These are phyloP conservation scores for Linyphia triangularis DNA, from an alignment of 2,888 invertebrate genomes.

Conservation along the genomic window DNA sequence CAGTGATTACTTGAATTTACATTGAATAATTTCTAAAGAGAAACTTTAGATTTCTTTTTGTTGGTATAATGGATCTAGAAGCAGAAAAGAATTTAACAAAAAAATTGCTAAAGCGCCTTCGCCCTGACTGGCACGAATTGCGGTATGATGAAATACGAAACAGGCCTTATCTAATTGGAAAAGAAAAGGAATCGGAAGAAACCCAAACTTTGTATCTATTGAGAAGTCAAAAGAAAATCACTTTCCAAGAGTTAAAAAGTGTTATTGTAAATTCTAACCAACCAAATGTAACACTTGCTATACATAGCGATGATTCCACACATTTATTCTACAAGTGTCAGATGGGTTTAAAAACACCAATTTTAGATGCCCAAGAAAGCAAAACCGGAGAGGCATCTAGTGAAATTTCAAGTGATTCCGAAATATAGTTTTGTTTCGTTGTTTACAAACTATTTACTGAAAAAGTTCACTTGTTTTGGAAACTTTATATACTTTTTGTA, in stretches of 20 bases:
- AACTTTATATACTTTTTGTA: no score
- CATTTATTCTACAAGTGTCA: constrained; percentile 42
- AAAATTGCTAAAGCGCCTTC: constrained; percentile 23
- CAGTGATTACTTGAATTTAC: no score
- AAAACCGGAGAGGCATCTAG: neutral
- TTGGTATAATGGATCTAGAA: neutral
- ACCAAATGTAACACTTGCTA: constrained; percentile 17
- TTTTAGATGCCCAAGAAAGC: neutral
- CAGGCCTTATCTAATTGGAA: constrained; percentile 57
- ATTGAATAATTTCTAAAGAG: neutral
- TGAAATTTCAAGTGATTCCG: neutral
- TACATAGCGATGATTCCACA: constrained; percentile 42
- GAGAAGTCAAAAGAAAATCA: neutral
- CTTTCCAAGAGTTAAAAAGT: constrained; percentile 37
- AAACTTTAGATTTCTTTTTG: neutral
- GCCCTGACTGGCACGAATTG: constrained; percentile 39
- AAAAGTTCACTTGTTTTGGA: no score
- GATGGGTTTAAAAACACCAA: constrained; percentile 42
- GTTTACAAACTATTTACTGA: neutral
- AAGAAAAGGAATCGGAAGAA: neutral
- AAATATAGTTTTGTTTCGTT: neutral
- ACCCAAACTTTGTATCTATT: neutral
- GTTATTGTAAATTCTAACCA: constrained; percentile 7
- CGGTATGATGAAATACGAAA: constrained; percentile 54
- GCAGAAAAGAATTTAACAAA: constrained; percentile 33